Percentiles rank a stretch among this genome's conserved stretches.
Evolutionary conservation across 2,113 vertebrate genomes (phyloP).

Genomic region (Etheostoma spectabile): DNA sequence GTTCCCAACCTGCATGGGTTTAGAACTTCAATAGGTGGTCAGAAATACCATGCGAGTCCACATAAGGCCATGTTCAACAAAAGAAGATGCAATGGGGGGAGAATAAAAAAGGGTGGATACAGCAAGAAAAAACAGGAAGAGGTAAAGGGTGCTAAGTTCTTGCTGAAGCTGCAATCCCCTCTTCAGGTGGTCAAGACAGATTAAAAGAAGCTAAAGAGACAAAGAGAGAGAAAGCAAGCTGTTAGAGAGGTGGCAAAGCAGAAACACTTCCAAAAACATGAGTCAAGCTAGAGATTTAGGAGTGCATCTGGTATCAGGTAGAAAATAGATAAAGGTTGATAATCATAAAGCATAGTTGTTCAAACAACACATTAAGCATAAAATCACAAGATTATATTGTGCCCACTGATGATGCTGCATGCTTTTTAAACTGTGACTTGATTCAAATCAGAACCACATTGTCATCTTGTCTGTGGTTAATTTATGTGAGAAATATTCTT

Average conservation of each 20-base stretch:
- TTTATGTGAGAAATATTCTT: background rate
- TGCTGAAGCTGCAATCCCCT: conserved; percentile 93
- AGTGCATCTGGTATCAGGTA: conserved; percentile 34
- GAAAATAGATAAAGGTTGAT: conserved; percentile 1
- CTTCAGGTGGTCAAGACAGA: conserved; percentile 93
- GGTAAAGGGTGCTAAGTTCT: conserved; percentile 89
- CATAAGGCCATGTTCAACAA: conserved; percentile 79
- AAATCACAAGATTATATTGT: conserved; percentile 13
- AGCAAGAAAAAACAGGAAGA: conserved; percentile 75
- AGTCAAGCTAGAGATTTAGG: conserved; percentile 25
- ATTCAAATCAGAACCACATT: background rate
- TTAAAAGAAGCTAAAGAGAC: conserved; percentile 98
- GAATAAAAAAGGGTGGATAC: conserved; percentile 71
- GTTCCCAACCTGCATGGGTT: conserved; percentile 62
- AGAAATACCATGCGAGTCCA: conserved; percentile 84
- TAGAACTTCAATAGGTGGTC: conserved; percentile 60
- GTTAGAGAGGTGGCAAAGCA: conserved; percentile 76
- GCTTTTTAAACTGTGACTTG: background rate
- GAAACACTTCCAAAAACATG: conserved; percentile 20
- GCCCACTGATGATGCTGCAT: background rate
- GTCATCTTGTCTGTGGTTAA: background rate
- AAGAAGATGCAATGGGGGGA: conserved; percentile 67
- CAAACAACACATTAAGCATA: conserved; percentile 15
- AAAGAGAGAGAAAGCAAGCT: conserved; percentile 82
- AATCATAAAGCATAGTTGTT: conserved; percentile 11